A percentile compares a stretch with the other conserved stretches of the same genome.
Conservation (phyloP, 2,113 vertebrate genomes). For the Tauraco erythrolophus region DNA sequence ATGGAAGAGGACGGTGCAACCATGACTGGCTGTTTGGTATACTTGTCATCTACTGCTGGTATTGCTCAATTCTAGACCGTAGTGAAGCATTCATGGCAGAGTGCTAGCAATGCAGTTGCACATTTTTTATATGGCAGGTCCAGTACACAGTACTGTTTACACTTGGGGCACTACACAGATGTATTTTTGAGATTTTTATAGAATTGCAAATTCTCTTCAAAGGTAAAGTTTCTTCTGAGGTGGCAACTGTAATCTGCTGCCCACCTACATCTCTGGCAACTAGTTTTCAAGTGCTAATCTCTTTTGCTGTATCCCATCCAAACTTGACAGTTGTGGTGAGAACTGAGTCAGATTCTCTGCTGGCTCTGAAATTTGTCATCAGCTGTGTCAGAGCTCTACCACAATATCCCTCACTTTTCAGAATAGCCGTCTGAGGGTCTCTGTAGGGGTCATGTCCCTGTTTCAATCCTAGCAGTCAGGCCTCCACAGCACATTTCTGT, state of each 20-base stretch:
- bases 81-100: background rate
- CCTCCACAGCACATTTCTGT: background rate
- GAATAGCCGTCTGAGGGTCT: background rate
- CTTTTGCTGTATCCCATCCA: background rate
- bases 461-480: background rate
- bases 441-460: background rate
- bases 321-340: background rate
- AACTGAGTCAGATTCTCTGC: slow-evolving; percentile 56
- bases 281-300: background rate
- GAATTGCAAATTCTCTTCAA: background rate
- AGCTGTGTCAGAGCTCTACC: slow-evolving; percentile 19
- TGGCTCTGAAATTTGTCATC: slow-evolving; percentile 28
- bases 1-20: background rate
- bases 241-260: background rate
- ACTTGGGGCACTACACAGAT: background rate
- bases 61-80: background rate
- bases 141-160: rapidly evolving
- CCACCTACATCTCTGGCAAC: background rate
- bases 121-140: background rate
- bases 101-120: background rate
- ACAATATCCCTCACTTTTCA: background rate
- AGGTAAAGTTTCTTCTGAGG: background rate
- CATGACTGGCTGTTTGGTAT: background rate
- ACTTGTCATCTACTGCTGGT: background rate
- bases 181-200: background rate